Conservation (phyloP, 2,113 vertebrate species). For the Galemys pyrenaicus region DNA sequence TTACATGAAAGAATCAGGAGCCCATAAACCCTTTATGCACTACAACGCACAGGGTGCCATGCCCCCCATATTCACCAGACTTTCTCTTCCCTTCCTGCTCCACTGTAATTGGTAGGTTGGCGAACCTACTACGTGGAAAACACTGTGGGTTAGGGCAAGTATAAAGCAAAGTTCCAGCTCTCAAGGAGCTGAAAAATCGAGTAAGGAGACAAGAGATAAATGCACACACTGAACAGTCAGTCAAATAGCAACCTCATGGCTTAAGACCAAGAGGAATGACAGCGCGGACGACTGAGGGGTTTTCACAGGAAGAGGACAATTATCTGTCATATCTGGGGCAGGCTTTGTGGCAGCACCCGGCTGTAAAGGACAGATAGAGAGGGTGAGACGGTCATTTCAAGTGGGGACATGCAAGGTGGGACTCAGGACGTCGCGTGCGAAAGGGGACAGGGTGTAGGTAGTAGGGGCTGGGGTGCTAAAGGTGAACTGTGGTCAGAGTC, state of each 20-base stretch:
- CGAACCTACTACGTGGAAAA: no score
- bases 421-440: no score
- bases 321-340: neutral
- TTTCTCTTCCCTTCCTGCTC: neutral
- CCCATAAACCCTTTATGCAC: neutral
- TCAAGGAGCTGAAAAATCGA: neutral
- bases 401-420: neutral
- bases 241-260: neutral
- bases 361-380: neutral
- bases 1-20: no score
- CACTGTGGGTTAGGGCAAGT: no score
- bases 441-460: neutral
- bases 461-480: neutral
- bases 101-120: neutral
- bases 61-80: neutral
- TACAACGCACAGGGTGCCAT: accelerated
- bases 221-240: neutral
- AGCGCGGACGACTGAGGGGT: neutral
- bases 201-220: neutral
- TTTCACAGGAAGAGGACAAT: neutral
- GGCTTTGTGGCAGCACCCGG: neutral
- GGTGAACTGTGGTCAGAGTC: neutral
- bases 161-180: neutral
- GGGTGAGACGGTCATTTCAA: neutral
- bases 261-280: neutral